Evolutionary conservation across 37 sponge, comb jelly and placozoan genomes (phyloP).

Genomic region (Mnemiopsis leidyi): DNA sequence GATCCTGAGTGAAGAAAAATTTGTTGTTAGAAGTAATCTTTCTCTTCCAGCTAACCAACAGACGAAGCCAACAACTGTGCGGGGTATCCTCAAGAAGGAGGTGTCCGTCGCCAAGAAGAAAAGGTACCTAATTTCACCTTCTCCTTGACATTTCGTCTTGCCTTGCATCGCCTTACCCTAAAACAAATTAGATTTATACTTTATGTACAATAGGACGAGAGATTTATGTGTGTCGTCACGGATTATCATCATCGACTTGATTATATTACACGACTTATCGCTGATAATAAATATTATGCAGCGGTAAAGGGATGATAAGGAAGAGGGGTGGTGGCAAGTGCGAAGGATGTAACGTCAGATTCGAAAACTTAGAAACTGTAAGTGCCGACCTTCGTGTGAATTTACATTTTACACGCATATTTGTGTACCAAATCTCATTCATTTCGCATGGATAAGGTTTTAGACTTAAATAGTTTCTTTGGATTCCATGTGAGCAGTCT

Average conservation of each 20-base stretch:
- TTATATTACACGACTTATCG: not conserved
- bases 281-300: not conserved
- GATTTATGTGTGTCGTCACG: not conserved
- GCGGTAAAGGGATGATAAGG: conserved; percentile 10
- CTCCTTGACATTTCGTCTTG: not conserved
- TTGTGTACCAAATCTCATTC: too few species aligned
- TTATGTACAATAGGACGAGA: not conserved
- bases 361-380: conserved; percentile 9
- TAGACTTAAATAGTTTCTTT: too few species aligned
- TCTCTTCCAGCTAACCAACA: not conserved
- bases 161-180: not conserved
- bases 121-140: not conserved
- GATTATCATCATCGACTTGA: not conserved
- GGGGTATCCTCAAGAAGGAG: conserved; percentile 28
- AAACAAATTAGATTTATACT: not conserved
- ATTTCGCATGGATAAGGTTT: too few species aligned
- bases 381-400: not conserved
- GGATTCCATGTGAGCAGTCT: too few species aligned
- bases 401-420: not conserved
- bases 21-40: too few species aligned
- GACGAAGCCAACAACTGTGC: not conserved
- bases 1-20: too few species aligned
- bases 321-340: conserved; percentile 21
- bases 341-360: conserved; percentile 43
- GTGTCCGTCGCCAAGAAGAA: not conserved